Evolutionary conservation across 2,797 vertebrate genomes (phyloP), one percentile per base, ranked within the genome.

Genomic region (Antrozous pallidus): DNA sequence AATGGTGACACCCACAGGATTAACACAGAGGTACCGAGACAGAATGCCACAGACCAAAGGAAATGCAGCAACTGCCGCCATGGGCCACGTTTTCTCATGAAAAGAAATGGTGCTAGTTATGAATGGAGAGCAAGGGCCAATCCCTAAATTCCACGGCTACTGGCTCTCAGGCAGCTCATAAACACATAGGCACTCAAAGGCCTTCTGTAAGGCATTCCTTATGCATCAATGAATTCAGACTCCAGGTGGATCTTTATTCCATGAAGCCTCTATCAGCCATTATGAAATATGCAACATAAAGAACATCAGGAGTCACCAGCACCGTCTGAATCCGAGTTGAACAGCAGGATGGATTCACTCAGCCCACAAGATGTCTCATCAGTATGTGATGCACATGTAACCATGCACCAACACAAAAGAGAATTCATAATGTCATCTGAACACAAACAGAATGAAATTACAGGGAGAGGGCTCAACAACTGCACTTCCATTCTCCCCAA

Each of bases 1-100:
- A 99, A 98, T 97, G 98, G 98, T 97, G 96, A 99, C 98, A 99
- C 97, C 98, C 98, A 97, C 95, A 98, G 97, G 96, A 98, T 99
- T 99, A 99, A 98, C 98, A 98, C 97, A 98, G 96, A 98, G 97
- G 96, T 97, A 98, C 97, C 97, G 97, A 98, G 97, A 98, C 97
- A 96, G 97, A 98, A 97, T 96, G 98, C 97, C 98, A 98, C 97
- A 97, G 92, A 97, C 97, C 97, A 36, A 85, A 97, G 97, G 96
- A 95, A 97, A 98, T 95, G 97, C 73, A 82, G 75, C 88, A 97
- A 97, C 93, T 63, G 77, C 97, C 95, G 97, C 93, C 51, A 97
- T 84, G 95, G 96, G 96, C 97, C 40, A 61, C 33, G 90, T 85
- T 95, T 96, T 94, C 85, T 95, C 96, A 95, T 83, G 97, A 94